Base-by-base conservation (phyloP, 1,140 invertebrate species). In the Mactra quadrangularis region DNA sequence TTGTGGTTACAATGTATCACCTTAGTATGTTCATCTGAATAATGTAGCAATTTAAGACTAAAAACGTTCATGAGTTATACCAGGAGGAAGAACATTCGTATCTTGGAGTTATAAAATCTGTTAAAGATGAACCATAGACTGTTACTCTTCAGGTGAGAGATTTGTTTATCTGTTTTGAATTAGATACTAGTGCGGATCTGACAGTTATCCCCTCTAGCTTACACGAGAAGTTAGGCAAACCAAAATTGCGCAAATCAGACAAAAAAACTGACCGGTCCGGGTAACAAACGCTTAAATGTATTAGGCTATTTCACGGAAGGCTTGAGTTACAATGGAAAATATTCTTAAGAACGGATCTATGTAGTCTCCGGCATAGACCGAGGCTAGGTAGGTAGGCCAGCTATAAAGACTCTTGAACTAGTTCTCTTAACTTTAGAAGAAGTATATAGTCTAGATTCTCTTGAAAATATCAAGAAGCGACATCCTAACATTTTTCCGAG, bases 101-200 rank as follows among this genome's bases (percentile, higher is more conserved):
- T n/a, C n/a, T n/a, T n/a, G n/a, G n/a, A n/a, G n/a, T n/a, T n/a
- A n/a, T n/a, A n/a, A n/a, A n/a, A n/a, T n/a, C n/a, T 19, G 1
- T 13, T n/a, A 3, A 38, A 15, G 27, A 33, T 66, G 38, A 38
- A 19, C 33, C 3, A 1, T 4, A 15, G 66, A 47, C 19, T 50
- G 11, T 25, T 13, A 64, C 13, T 27, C 25, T 31, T 17, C 7
- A 59, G 55, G 55, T 64, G 60, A 38, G 27, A 38, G 13, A 64
- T 17, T 7, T 33, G 60, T 38, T 11, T 11, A 22, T 64, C 60
- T 33, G 27, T 64, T 71, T 71, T 50, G 27, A 85, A 71, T 76
- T 76, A 33, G 70, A 85, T 62, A 85, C 83, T 27, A 52, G 83
- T 55, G 83, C 77, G 1, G 76, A 85, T 59, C 70, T 85, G 1